Evolutionary conservation across 2,888 invertebrate species (phyloP).

Genomic region (Drosophila buzzatii): DNA sequence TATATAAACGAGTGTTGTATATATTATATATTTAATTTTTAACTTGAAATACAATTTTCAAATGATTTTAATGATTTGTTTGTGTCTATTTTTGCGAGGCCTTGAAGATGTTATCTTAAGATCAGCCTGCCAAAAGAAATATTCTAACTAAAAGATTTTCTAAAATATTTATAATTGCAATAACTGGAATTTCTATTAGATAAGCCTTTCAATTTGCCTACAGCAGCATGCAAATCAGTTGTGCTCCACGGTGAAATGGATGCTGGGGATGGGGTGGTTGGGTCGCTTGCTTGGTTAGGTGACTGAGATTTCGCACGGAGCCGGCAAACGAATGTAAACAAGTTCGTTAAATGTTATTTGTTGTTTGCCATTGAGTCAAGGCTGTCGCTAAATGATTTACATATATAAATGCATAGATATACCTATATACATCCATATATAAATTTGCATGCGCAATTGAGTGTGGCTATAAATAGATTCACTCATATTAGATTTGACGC

Average conservation of each 20-base stretch:
- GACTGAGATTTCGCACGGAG: slow-evolving; percentile 22
- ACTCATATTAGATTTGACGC: slow-evolving; percentile 20
- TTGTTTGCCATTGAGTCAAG: slow-evolving; percentile 69
- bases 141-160: background rate
- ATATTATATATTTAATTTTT: background rate
- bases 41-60: background rate
- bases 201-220: background rate
- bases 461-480: slow-evolving; percentile 45
- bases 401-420: background rate
- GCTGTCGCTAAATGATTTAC: slow-evolving; percentile 40
- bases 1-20: background rate
- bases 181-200: background rate
- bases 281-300: background rate
- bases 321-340: slow-evolving; percentile 75
- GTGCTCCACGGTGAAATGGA: slow-evolving; percentile 42
- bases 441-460: slow-evolving; percentile 24
- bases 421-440: background rate
- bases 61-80: background rate
- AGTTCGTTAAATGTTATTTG: slow-evolving; percentile 72
- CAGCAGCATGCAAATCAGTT: slow-evolving; percentile 16
- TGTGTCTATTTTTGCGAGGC: background rate
- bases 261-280: slow-evolving; percentile 27
- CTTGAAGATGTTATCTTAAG: background rate
- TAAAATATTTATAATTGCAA: background rate
- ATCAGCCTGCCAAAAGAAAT: background rate